A percentile compares a stretch with the other conserved stretches of the same genome.
phyloP scores from a whole-genome alignment of 2,797 vertebrate genomes.

The Picus viridis region DNA sequence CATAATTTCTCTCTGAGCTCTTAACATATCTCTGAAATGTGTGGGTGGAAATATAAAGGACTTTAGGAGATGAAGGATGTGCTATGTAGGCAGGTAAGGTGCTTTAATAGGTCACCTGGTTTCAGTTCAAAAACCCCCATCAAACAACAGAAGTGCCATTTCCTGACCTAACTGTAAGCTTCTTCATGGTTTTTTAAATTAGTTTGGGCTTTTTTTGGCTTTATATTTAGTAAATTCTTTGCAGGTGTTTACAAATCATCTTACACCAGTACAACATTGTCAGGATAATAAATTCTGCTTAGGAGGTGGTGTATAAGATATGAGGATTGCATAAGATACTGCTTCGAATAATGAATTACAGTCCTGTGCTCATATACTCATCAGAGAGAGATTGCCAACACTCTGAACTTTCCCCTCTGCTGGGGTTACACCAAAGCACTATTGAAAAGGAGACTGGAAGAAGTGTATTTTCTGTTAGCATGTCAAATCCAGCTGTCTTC shows the following conservation, averaged over 20 bases:
- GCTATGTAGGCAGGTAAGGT: not conserved
- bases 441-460: not conserved
- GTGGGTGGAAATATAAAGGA: not conserved
- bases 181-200: not conserved
- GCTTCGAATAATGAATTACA: not conserved
- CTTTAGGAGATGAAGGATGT: not conserved
- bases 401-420: not conserved
- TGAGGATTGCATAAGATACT: not conserved
- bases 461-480: not conserved
- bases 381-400: not conserved
- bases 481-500: not conserved
- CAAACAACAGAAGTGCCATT: not conserved
- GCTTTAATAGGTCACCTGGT: not conserved
- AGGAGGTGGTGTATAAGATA: not conserved
- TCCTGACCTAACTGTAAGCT: not conserved
- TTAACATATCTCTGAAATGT: not conserved
- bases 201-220: not conserved
- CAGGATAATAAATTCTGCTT: not conserved
- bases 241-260: not conserved
- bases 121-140: not conserved
- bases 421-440: fast-evolving
- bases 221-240: not conserved
- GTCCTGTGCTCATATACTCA: not conserved
- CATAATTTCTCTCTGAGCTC: not conserved
- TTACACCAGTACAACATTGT: not conserved